Conservation (phyloP, 2,113 vertebrate genomes). For the Phalacrocorax aristotelis region DNA sequence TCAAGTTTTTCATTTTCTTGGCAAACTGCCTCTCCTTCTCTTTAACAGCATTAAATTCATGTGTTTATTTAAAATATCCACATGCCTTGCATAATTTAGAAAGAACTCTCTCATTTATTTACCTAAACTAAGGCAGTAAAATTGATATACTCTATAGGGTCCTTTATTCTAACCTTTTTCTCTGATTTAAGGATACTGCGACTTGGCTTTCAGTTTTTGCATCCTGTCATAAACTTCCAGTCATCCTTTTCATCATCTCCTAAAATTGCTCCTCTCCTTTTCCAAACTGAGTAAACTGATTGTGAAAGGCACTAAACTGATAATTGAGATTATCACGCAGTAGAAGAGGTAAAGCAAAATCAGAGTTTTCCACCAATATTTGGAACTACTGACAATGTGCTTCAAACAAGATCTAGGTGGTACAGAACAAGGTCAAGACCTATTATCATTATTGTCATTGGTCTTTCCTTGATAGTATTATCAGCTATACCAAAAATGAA, state of each 20-base stretch:
- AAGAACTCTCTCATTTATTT: constrained; percentile 21
- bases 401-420: neutral
- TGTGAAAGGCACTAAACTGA: neutral
- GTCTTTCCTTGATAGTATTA: neutral
- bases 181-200: neutral
- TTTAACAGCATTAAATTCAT: neutral
- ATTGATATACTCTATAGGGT: neutral
- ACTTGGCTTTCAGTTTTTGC: neutral
- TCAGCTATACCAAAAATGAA: neutral
- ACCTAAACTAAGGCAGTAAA: neutral
- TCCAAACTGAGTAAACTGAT: neutral
- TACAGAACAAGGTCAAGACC: neutral
- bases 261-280: neutral
- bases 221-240: neutral
- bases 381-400: neutral
- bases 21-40: neutral
- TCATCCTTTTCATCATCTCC: neutral
- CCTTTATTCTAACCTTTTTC: neutral
- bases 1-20: constrained; percentile 28
- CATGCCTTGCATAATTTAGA: constrained; percentile 10
- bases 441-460: neutral
- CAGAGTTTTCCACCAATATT: neutral
- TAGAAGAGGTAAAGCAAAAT: neutral
- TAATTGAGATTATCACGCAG: neutral
- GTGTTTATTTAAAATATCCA: constrained; percentile 20